Conservation (phyloP, 2,113 vertebrate genomes). For the Glaucomys volans region DNA sequence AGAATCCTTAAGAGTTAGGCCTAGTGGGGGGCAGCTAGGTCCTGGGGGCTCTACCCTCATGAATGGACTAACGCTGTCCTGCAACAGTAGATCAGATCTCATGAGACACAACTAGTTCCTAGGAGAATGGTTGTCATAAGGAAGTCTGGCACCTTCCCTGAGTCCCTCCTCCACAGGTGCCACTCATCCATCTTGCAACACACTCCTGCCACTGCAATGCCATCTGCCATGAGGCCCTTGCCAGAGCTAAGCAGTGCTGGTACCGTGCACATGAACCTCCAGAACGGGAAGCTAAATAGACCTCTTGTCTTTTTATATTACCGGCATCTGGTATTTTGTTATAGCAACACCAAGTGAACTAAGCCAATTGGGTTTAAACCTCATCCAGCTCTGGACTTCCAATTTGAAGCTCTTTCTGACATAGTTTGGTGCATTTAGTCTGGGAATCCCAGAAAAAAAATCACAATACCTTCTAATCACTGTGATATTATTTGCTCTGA, state of each 20-base stretch:
- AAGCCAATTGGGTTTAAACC: not conserved
- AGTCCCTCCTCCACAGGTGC: not conserved
- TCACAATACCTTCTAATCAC: not conserved
- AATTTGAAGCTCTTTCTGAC: not conserved
- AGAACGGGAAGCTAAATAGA: not conserved
- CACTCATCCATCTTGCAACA: not conserved
- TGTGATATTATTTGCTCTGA: not conserved
- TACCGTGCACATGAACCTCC: not conserved
- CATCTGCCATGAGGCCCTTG: not conserved
- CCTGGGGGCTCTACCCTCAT: not conserved
- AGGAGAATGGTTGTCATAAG: not conserved
- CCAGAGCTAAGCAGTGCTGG: not conserved
- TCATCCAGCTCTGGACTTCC: not conserved
- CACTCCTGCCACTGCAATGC: not conserved
- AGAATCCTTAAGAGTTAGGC: not conserved
- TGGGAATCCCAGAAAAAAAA: conserved; percentile 41
- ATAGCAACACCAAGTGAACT: not conserved
- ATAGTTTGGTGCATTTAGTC: not conserved
- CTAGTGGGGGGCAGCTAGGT: not conserved
- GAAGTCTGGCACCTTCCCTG: not conserved
- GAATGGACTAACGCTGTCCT: not conserved
- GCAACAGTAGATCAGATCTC: not conserved
- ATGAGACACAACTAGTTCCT: not conserved
- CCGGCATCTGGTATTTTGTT: not conserved
- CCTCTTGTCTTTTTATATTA: not conserved